phyloP scores from a whole-genome alignment of 2,113 vertebrate genomes.

The Caretta caretta region DNA sequence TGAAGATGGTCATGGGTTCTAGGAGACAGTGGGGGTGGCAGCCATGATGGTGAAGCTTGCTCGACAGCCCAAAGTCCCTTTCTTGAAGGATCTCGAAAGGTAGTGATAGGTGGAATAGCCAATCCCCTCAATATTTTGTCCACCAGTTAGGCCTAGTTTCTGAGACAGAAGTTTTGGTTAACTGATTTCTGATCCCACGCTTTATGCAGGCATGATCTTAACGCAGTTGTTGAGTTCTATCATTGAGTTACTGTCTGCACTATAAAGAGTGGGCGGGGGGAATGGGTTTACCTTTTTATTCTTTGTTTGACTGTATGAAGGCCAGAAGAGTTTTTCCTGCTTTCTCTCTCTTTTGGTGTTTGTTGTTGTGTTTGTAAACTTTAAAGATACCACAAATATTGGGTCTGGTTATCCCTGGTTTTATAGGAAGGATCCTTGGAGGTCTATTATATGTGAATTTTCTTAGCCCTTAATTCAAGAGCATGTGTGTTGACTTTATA shows the following conservation, averaged over 20 bases:
- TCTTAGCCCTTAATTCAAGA: neutral
- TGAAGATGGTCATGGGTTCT: neutral
- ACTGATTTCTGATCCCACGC: neutral
- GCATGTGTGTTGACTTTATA: neutral
- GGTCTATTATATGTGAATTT: neutral
- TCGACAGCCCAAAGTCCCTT: neutral
- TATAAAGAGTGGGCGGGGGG: neutral
- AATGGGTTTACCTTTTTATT: neutral
- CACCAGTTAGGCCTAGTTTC: neutral
- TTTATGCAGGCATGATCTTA: neutral
- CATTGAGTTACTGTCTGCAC: neutral
- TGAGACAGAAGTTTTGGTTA: neutral
- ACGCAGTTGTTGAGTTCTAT: neutral
- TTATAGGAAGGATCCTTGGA: neutral
- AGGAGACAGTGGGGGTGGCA: neutral
- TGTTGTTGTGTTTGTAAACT: neutral
- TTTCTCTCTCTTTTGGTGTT: neutral
- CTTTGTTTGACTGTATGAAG: neutral
- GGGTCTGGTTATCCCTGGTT: neutral
- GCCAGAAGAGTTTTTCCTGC: accelerated
- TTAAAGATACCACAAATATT: neutral
- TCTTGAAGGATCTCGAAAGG: neutral
- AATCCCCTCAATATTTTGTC: neutral
- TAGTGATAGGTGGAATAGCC: neutral
- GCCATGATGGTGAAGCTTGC: too few relatives aligned